Conservation (phyloP, 2,113 vertebrate genomes). For the Salvelinus namaycush region DNA sequence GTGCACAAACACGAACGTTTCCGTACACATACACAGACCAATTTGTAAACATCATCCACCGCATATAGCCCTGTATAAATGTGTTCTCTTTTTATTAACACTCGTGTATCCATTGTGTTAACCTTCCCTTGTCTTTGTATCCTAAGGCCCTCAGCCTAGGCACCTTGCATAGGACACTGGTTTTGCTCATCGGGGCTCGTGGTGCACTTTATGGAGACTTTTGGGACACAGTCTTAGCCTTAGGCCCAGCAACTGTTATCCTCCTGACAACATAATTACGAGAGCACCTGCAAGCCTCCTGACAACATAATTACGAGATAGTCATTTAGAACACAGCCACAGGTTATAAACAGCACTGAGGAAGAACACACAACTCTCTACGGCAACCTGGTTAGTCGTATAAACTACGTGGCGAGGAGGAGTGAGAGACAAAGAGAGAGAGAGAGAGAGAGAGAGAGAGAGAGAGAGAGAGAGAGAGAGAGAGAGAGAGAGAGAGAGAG, state of each 20-base stretch:
- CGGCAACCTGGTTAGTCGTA: neutral
- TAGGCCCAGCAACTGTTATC: neutral
- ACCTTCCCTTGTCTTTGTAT: too few relatives aligned
- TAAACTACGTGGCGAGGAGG: neutral
- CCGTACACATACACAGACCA: neutral
- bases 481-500: neutral
- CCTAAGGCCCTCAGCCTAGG: too few relatives aligned
- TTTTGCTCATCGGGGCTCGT: too few relatives aligned
- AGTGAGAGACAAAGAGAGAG: neutral
- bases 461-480: neutral
- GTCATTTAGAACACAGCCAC: neutral
- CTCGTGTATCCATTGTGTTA: too few relatives aligned
- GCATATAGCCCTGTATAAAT: neutral
- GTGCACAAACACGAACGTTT: neutral
- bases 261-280: too few relatives aligned
- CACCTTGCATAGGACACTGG: too few relatives aligned
- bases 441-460: rapidly evolving
- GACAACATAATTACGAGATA: neutral
- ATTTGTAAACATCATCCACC: too few relatives aligned
- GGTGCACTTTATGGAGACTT: too few relatives aligned
- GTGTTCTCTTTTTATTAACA: too few relatives aligned
- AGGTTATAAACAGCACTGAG: neutral
- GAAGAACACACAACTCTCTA: neutral
- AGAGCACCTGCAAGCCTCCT: neutral
- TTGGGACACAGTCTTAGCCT: neutral